phyloP scores from a whole-genome alignment of 2,797 vertebrate species.

The Trachops cirrhosus region DNA sequence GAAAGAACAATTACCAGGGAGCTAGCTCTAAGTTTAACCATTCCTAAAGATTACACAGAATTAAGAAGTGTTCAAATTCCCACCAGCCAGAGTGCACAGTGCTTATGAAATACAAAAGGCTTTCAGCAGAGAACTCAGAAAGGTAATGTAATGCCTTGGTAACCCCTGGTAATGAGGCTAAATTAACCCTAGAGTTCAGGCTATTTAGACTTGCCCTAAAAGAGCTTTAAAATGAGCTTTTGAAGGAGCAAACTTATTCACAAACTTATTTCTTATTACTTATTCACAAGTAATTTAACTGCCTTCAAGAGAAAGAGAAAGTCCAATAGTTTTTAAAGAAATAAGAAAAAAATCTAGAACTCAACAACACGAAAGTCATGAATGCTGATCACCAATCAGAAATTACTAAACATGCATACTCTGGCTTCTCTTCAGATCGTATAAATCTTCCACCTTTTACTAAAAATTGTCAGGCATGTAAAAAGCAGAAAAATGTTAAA shows the following conservation, averaged over 20 bases:
- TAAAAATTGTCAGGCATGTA: background rate
- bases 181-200: background rate
- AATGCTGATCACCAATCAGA: background rate
- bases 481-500: slow-evolving; percentile 16
- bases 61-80: background rate
- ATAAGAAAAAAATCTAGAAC: background rate
- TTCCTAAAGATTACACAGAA: background rate
- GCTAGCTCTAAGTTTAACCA: background rate
- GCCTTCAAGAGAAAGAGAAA: background rate
- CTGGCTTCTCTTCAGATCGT: too few species aligned
- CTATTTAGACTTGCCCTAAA: background rate
- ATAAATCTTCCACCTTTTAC: too few species aligned
- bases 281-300: slow-evolving; percentile 13
- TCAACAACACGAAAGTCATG: background rate
- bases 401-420: background rate
- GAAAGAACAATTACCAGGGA: background rate
- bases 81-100: background rate
- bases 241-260: background rate
- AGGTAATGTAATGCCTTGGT: background rate
- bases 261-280: background rate
- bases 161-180: background rate
- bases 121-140: background rate
- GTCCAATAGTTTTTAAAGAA: background rate
- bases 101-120: background rate
- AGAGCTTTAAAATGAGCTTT: background rate